Percentiles rank a stretch among this genome's conserved stretches.
Evolutionary conservation across 2,888 invertebrate species (phyloP).

Genomic region (Parnassius glacialis): DNA sequence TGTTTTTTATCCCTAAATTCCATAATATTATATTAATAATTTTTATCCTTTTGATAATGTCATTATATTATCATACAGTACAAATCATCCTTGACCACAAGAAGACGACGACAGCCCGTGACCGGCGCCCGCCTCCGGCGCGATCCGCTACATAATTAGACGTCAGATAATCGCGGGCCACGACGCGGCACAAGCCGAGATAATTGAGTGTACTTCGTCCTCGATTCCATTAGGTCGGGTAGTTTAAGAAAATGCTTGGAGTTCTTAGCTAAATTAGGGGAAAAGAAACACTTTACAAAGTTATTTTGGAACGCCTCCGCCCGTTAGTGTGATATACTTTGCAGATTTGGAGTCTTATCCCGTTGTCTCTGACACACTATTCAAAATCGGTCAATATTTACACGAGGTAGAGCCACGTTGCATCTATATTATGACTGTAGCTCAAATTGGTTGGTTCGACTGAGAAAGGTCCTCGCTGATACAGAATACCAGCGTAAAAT

Average conservation of each 20-base stretch:
- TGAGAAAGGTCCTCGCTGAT: too few relatives aligned
- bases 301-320: not conserved
- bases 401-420: too few relatives aligned
- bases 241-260: conserved; percentile 14
- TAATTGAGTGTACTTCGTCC: conserved; percentile 18
- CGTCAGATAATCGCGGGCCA: conserved; percentile 6
- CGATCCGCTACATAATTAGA: conserved; percentile 21
- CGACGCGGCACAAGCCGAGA: conserved; percentile 1
- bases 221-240: conserved; percentile 20
- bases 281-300: conserved; percentile 1
- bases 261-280: conserved; percentile 14
- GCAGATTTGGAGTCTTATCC: too few relatives aligned
- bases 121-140: not conserved
- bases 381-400: too few relatives aligned
- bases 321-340: not conserved
- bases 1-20: too few relatives aligned
- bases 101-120: not conserved
- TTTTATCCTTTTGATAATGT: not conserved
- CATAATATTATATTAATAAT: too few relatives aligned
- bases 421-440: too few relatives aligned
- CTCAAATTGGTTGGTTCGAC: too few relatives aligned
- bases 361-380: too few relatives aligned
- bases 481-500: too few relatives aligned
- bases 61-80: not conserved
- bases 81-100: conserved; percentile 1